Conservation (phyloP, 2,113 vertebrate species). For the Bos indicus region DNA sequence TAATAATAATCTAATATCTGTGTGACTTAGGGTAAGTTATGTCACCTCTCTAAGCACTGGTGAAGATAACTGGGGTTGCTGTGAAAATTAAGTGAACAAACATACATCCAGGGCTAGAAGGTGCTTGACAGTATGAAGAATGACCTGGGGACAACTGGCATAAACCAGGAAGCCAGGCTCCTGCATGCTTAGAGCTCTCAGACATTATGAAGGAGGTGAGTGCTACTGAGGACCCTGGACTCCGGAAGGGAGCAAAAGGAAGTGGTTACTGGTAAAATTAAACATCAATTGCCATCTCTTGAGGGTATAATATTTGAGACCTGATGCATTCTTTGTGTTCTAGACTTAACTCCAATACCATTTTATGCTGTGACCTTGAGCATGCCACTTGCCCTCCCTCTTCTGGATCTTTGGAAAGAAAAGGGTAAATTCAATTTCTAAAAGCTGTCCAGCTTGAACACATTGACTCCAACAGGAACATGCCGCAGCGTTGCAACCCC, state of each 20-base stretch:
- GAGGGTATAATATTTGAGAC: neutral
- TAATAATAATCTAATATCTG: neutral
- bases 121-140: neutral
- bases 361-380: neutral
- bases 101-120: neutral
- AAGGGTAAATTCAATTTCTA: neutral
- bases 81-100: neutral
- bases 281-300: neutral
- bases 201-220: neutral
- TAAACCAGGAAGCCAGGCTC: neutral
- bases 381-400: neutral
- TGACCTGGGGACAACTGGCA: neutral
- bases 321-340: neutral
- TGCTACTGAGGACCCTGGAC: neutral
- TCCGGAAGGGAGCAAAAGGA: neutral
- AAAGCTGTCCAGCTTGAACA: neutral
- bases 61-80: neutral
- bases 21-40: neutral
- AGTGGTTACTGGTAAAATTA: neutral
- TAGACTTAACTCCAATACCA: neutral
- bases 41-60: neutral
- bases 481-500: slow-evolving; percentile 35
- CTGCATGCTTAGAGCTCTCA: neutral
- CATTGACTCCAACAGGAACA: slow-evolving; percentile 55
- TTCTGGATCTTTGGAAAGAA: neutral